A percentile compares a stretch with the other conserved stretches of the same genome.
Evolutionary conservation across 1,140 invertebrate genomes (phyloP).

Genomic region (Brachionus paranguensis): DNA sequence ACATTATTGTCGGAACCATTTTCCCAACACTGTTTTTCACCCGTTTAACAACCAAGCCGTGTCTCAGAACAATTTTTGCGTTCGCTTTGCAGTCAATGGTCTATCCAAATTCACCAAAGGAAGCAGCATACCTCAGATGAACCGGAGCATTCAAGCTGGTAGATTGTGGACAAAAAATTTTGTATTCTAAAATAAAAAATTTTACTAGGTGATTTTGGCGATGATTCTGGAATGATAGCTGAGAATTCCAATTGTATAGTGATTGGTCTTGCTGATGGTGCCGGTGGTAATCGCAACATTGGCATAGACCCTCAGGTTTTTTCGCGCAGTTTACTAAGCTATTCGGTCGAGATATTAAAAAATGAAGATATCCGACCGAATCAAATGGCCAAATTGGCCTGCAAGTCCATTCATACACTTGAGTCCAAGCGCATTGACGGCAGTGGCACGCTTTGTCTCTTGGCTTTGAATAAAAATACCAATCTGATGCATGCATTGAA

Average conservation of each 20-base stretch:
- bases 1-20: neutral
- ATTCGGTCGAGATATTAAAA: slow-evolving; percentile 5
- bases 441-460: slow-evolving; percentile 37
- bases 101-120: slow-evolving; percentile 33
- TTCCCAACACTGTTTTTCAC: neutral
- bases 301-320: slow-evolving; percentile 33
- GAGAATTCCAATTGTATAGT: slow-evolving; percentile 26
- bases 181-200: neutral
- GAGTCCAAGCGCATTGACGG: slow-evolving; percentile 32
- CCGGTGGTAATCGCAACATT: slow-evolving; percentile 38
- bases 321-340: slow-evolving; percentile 18
- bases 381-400: slow-evolving; percentile 13
- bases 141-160: slow-evolving; percentile 14
- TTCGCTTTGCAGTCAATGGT: slow-evolving; percentile 30
- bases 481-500: slow-evolving; percentile 21
- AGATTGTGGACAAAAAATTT: neutral
- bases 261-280: slow-evolving; percentile 38
- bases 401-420: slow-evolving; percentile 13
- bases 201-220: slow-evolving; percentile 22
- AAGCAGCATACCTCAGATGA: neutral
- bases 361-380: slow-evolving; percentile 7
- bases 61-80: neutral
- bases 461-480: slow-evolving; percentile 12
- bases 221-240: slow-evolving; percentile 38
- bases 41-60: neutral